phyloP scores from a whole-genome alignment of 2,888 invertebrate genomes.

The Melikaiella ostensackeni region DNA sequence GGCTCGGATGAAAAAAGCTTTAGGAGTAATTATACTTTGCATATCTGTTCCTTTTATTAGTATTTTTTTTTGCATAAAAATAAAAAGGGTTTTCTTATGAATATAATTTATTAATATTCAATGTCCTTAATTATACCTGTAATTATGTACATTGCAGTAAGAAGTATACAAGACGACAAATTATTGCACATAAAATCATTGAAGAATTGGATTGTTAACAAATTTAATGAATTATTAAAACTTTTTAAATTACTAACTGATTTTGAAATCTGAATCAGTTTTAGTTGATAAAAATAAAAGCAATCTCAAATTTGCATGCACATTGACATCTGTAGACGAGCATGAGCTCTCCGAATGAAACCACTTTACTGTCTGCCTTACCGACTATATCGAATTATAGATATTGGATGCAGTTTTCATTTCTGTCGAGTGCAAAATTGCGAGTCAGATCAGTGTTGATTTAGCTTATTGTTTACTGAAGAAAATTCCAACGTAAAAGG shows the following conservation, averaged over 20 bases:
- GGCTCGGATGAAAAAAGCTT: not conserved
- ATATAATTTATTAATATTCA: too few species aligned
- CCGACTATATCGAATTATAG: not conserved
- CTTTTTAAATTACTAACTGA: too few species aligned
- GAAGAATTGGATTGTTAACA: not conserved
- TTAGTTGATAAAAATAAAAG: not conserved
- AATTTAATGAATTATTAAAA: not conserved
- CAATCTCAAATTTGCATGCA: not conserved
- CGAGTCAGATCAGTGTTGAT: not conserved
- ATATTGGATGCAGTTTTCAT: not conserved
- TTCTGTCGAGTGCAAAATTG: not conserved
- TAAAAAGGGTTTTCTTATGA: too few species aligned
- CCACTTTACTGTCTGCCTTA: not conserved
- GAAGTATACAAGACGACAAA: too few species aligned
- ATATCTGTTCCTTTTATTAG: not conserved
- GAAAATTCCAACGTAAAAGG: too few species aligned
- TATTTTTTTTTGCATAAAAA: too few species aligned
- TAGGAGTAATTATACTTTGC: not conserved
- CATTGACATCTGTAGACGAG: slow-evolving; percentile 4
- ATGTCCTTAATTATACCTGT: too few species aligned
- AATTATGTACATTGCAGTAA: too few species aligned
- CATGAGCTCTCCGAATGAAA: not conserved
- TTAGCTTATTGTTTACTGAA: not conserved
- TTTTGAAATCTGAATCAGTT: not conserved
- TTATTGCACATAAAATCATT: not conserved